Evolutionary conservation across 1,140 invertebrate species (phyloP).

Genomic region (Macrobrachium rosenbergii): DNA sequence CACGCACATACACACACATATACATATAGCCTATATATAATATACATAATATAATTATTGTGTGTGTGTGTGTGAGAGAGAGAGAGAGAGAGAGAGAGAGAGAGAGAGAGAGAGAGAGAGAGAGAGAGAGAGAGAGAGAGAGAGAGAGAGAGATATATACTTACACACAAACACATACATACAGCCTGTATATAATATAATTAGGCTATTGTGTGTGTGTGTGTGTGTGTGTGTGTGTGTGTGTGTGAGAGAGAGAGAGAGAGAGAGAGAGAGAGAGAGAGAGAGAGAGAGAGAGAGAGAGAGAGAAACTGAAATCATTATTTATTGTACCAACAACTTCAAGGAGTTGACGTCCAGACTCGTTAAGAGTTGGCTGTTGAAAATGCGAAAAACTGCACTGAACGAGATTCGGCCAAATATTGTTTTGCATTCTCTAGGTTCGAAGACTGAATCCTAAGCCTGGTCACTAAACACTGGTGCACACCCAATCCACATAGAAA

Average conservation of each 20-base stretch:
- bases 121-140: neutral
- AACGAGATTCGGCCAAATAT: too few species aligned
- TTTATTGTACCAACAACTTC: neutral
- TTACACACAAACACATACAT: constrained; percentile 25
- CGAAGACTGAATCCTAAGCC: too few species aligned
- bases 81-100: neutral
- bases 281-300: constrained; percentile 1
- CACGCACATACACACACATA: constrained; percentile 12
- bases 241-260: neutral
- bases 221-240: too few species aligned
- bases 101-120: neutral
- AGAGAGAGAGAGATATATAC: neutral
- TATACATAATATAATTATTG: too few species aligned
- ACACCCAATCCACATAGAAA: too few species aligned
- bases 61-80: constrained; percentile 7
- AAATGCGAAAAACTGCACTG: too few species aligned
- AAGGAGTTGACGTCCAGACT: neutral
- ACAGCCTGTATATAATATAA: constrained; percentile 1
- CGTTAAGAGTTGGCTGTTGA: neutral
- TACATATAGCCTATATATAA: too few species aligned
- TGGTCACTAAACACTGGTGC: too few species aligned
- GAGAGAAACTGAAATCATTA: neutral
- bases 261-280: neutral
- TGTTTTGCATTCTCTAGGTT: too few species aligned
- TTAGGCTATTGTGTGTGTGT: too few species aligned